Evolutionary conservation across 2,888 invertebrate species (phyloP).

Genomic region (Yponomeuta evonymella): DNA sequence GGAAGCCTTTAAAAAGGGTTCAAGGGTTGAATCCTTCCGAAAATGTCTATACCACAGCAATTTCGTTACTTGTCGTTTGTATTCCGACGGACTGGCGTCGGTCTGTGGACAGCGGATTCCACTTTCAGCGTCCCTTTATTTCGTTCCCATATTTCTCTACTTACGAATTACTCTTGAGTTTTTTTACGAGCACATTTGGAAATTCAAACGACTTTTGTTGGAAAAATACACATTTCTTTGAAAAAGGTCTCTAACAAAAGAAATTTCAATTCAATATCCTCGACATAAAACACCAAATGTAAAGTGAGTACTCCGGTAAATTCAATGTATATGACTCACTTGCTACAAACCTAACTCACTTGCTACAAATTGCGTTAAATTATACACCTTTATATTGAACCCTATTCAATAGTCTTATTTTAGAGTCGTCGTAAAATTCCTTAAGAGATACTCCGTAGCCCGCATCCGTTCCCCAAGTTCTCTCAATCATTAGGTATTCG

Average conservation of each 20-base stretch:
- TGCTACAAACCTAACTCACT: constrained; percentile 4
- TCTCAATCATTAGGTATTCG: constrained; percentile 53
- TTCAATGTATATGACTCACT: not conserved
- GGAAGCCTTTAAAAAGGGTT: constrained; percentile 35
- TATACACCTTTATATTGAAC: not conserved
- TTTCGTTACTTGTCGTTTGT: constrained; percentile 51
- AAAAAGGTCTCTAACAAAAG: not conserved
- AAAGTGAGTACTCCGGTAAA: not conserved
- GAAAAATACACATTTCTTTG: not conserved
- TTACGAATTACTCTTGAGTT: not conserved
- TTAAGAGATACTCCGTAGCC: constrained; percentile 42
- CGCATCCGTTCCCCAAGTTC: constrained; percentile 30
- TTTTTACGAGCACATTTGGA: not conserved
- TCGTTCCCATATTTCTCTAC: constrained; percentile 15
- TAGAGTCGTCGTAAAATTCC: constrained; percentile 38
- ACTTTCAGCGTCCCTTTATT: constrained; percentile 38
- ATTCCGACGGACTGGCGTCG: constrained; percentile 45
- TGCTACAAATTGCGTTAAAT: constrained; percentile 8
- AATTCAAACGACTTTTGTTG: not conserved
- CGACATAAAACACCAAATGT: not conserved
- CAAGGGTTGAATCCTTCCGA: constrained; percentile 17
- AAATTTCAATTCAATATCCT: not conserved
- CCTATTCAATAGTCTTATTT: constrained; percentile 14
- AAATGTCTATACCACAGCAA: constrained; percentile 31
- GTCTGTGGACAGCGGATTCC: constrained; percentile 45